These are phyloP conservation scores for Drosophila heteroneura DNA, from an alignment of 2,888 invertebrate species.

Conservation along the genomic window DNA sequence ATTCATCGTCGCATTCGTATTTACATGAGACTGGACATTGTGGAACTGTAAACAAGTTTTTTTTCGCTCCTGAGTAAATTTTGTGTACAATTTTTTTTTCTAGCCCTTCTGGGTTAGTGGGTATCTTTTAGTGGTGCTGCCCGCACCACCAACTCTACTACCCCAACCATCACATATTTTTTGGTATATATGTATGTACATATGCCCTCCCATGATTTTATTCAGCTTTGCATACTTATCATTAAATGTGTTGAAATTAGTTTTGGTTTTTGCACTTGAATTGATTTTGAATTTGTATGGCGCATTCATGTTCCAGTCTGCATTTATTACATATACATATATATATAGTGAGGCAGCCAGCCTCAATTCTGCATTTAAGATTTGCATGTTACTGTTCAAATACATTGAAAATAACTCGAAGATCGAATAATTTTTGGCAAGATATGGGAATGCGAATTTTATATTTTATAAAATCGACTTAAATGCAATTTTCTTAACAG, in stretches of 20 bases:
- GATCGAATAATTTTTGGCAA: background rate
- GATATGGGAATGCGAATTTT: background rate
- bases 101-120: conserved; percentile 36
- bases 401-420: background rate
- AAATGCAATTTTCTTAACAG: background rate
- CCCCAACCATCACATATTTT: background rate
- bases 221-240: conserved; percentile 61
- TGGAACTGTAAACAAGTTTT: conserved; percentile 50
- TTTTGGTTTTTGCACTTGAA: conserved; percentile 61
- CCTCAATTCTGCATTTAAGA: background rate
- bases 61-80: conserved; percentile 24
- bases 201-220: conserved; percentile 33
- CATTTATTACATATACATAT: background rate
- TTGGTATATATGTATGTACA: background rate
- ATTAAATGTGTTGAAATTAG: conserved; percentile 52
- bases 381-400: too few relatives aligned
- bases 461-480: background rate
- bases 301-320: background rate
- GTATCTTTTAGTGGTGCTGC: conserved; percentile 10
- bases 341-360: background rate
- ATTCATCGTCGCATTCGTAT: conserved; percentile 19
- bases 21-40: conserved; percentile 54
- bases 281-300: conserved; percentile 36
- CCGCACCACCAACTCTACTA: conserved; percentile 13
- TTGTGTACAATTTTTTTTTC: conserved; percentile 16